A percentile compares a stretch with the other conserved stretches of the same genome.
These are phyloP conservation scores for Lasius platythorax DNA, from an alignment of 2,888 invertebrate species.

Conservation along the genomic window DNA sequence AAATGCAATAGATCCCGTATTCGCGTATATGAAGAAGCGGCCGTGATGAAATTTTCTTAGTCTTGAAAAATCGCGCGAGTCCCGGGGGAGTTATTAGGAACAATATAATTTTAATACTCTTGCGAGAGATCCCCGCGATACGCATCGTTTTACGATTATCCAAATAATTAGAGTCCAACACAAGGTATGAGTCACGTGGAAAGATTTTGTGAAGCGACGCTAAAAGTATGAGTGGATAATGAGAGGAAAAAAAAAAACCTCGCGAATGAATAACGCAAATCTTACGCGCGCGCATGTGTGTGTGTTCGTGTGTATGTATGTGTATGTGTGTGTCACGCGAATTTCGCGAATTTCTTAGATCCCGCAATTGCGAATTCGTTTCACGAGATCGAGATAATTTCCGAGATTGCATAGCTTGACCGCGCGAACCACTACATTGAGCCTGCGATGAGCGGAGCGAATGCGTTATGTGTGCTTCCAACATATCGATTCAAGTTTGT, in stretches of 20 bases:
- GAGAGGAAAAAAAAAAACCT: slow-evolving; percentile 27
- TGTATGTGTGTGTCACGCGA: background rate
- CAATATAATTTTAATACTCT: background rate
- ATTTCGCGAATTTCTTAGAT: slow-evolving; percentile 20
- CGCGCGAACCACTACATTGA: background rate
- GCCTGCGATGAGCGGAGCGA: slow-evolving; percentile 47
- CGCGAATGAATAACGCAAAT: slow-evolving; percentile 16
- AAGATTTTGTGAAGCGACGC: slow-evolving; percentile 40
- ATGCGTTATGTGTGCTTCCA: slow-evolving; percentile 71
- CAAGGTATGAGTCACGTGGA: background rate
- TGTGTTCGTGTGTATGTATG: background rate
- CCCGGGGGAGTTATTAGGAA: slow-evolving; percentile 6
- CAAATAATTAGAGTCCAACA: slow-evolving; percentile 4
- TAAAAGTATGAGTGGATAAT: slow-evolving; percentile 43
- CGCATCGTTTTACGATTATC: background rate
- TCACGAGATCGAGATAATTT: background rate
- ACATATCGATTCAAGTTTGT: slow-evolving; percentile 71
- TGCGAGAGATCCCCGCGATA: background rate
- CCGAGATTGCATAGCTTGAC: slow-evolving; percentile 31
- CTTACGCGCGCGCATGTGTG: background rate
- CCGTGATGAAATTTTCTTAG: background rate
- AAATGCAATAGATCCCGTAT: slow-evolving; percentile 1
- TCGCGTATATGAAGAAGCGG: background rate
- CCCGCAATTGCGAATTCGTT: slow-evolving; percentile 22
- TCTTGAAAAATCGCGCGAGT: background rate